Conservation (phyloP, 1,140 invertebrate species). For the Theocolax elegans region DNA sequence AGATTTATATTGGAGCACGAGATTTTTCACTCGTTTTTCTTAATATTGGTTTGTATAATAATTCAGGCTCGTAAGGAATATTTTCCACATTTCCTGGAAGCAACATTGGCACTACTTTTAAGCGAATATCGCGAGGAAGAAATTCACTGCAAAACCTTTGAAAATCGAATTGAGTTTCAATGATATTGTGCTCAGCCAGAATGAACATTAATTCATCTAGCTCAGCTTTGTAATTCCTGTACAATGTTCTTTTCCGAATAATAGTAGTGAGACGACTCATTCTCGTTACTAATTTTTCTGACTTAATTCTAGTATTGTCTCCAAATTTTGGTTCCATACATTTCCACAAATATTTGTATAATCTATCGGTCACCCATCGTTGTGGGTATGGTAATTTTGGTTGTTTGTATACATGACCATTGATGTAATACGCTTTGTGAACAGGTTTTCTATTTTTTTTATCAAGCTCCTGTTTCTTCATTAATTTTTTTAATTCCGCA, state of each 20-base stretch:
- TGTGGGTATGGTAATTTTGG: conserved; percentile 53
- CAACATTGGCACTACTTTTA: conserved; percentile 54
- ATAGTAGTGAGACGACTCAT: conserved; percentile 38
- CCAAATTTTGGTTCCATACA: conserved; percentile 52
- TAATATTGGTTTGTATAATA: conserved; percentile 47
- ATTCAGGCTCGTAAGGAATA: conserved; percentile 50
- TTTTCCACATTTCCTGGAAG: conserved; percentile 52
- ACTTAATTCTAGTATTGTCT: conserved; percentile 42
- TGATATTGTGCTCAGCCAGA: conserved; percentile 53
- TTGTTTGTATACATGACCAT: conserved; percentile 53
- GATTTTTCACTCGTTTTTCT: too few relatives aligned
- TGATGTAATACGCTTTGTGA: conserved; percentile 52
- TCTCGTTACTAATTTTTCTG: conserved; percentile 52
- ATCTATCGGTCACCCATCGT: conserved; percentile 51
- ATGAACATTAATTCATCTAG: conserved; percentile 48
- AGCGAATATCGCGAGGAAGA: conserved; percentile 55
- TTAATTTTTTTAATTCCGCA: neutral
- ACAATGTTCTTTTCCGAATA: conserved; percentile 46
- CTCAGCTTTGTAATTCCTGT: conserved; percentile 45
- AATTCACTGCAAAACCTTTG: conserved; percentile 56
- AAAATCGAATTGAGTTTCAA: conserved; percentile 52
- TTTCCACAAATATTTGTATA: conserved; percentile 57
- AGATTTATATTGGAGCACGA: too few relatives aligned
- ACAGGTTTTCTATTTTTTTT: conserved; percentile 36
- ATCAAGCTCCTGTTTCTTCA: too few relatives aligned